These are phyloP conservation scores for Patella pellucida DNA, from an alignment of 2,888 invertebrate species.

Conservation along the genomic window DNA sequence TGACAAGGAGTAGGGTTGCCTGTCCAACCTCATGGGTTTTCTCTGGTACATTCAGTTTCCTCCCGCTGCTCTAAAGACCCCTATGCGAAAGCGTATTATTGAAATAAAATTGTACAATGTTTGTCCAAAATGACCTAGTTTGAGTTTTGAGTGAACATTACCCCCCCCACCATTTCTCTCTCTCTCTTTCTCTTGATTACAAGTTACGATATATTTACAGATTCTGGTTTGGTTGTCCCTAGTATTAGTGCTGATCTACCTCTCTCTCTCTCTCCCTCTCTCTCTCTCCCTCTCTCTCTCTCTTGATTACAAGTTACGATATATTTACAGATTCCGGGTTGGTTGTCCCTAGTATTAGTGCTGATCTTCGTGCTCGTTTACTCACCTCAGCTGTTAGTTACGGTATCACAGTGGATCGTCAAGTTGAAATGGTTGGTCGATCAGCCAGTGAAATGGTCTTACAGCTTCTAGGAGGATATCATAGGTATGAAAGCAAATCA, in stretches of 20 bases:
- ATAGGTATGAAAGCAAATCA: constrained; percentile 75
- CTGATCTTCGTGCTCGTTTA: constrained; percentile 78
- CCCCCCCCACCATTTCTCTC: no score
- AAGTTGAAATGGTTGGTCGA: constrained; percentile 84
- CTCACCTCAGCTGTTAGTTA: constrained; percentile 79
- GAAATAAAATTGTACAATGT: no score
- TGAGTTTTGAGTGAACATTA: no score
- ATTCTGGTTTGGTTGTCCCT: constrained; percentile 86
- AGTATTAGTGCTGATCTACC: constrained; percentile 79
- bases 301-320: neutral
- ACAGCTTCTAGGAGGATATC: constrained; percentile 86
- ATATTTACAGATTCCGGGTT: constrained; percentile 80
- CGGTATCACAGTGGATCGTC: constrained; percentile 79
- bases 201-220: constrained; percentile 67
- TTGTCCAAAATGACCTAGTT: no score
- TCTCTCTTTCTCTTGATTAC: neutral
- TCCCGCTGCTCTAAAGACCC: no score
- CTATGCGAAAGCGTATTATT: no score
- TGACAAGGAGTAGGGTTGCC: no score
- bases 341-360: constrained; percentile 82
- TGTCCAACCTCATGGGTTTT: no score
- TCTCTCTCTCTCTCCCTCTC: neutral
- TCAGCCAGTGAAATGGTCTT: constrained; percentile 88
- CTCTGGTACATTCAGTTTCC: no score
- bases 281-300: neutral